Evolutionary conservation across 1,140 invertebrate genomes (phyloP), one percentile per base, ranked within the genome.

Genomic region (Piezodorus guildinii): DNA sequence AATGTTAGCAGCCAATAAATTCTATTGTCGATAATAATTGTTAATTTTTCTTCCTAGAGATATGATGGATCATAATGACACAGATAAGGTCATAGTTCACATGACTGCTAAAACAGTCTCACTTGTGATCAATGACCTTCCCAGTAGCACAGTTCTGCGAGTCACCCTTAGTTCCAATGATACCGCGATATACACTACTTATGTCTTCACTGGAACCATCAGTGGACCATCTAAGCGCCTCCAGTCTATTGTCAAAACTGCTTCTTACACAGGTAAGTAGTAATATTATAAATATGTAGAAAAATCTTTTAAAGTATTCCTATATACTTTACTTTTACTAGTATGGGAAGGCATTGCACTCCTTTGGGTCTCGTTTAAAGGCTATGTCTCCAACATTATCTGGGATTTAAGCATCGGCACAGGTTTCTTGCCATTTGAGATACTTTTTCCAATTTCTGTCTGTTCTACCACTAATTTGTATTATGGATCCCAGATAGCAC

Each of bases 101-200:
- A 51, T 65, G 30, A 59, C 60, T 16, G 60, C 64, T 17, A 65
- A 65, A 27, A 62, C 64, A 9, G 43, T 62, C 2, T 54, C 64
- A 0, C 27, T 65, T 5, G 60, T 65, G 19, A 39, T 65, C n/a
- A 65, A 65, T 52, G 64, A 65, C 59, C 25, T 65, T 2, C 64
- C 64, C 17, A 17, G 59, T 44, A 60, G 60, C 16, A 30, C 64
- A 16, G 39, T 65, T n/a, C 17, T 65, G n/a, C 52, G 52, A 30
- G 62, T 65, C 30, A 27, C 30, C 5, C 21, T 65, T 25, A 46
- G 23, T 9, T 21, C n/a, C 34, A 19, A 21, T n/a, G 62, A 56
- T 2, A 56, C 8, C 15, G 19, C 27, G 5, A 56, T 52, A 21
- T 25, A 56, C 23, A 25, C 19, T 27, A 23, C 62, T 1, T 49